Conservation (phyloP, 2,113 vertebrate species). For the Dunckerocampus dactyliophorus region DNA sequence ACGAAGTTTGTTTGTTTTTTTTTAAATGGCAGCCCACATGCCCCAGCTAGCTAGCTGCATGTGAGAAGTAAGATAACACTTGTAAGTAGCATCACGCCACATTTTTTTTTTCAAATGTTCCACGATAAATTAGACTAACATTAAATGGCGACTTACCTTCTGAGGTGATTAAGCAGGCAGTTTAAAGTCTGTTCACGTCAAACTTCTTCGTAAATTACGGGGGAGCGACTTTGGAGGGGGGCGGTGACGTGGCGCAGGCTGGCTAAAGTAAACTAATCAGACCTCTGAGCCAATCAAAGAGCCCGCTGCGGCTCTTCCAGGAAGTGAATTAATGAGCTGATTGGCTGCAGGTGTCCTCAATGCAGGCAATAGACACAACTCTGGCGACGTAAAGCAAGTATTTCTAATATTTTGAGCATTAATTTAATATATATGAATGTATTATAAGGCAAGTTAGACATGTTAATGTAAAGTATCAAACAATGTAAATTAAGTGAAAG, state of each 20-base stretch:
- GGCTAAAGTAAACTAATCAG: constrained; percentile 56
- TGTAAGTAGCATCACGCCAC: too few species aligned
- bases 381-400: not conserved
- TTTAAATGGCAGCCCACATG: too few species aligned
- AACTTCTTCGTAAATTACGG: constrained; percentile 28
- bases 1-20: too few species aligned
- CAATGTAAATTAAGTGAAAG: too few species aligned
- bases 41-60: too few species aligned
- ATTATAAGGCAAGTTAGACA: too few species aligned
- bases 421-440: too few species aligned
- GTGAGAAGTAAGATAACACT: too few species aligned
- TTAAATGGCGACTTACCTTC: constrained; percentile 51
- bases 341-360: constrained; percentile 36
- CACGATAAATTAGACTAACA: not conserved
- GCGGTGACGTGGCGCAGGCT: constrained; percentile 45
- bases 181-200: constrained; percentile 31
- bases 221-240: constrained; percentile 28
- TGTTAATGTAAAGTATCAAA: too few species aligned
- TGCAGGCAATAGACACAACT: fast-evolving
- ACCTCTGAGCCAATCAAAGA: constrained; percentile 50
- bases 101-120: not conserved
- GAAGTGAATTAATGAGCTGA: constrained; percentile 28
- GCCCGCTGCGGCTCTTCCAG: constrained; percentile 6
- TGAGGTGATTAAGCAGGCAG: constrained; percentile 30
- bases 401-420: too few species aligned